A percentile compares a stretch with the other conserved stretches of the same genome.
phyloP scores from a whole-genome alignment of 2,888 invertebrate genomes.

The Nezara viridula region DNA sequence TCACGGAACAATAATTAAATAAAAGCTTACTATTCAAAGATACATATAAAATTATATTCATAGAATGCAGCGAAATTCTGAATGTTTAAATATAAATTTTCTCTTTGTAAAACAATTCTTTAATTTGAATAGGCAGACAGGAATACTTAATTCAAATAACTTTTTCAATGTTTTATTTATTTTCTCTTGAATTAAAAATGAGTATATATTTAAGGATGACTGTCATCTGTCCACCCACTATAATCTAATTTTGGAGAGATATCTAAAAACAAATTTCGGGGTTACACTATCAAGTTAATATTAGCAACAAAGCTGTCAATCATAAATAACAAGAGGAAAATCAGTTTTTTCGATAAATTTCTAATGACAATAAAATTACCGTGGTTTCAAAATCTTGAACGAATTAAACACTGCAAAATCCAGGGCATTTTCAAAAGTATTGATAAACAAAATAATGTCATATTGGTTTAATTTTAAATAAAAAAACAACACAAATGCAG shows the following conservation, averaged over 20 bases:
- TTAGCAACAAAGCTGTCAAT: background rate
- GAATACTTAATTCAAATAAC: background rate
- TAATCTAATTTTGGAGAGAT: conserved; percentile 45
- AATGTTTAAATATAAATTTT: no score
- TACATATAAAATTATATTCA: background rate
- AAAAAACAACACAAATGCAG: background rate
- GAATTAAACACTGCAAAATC: background rate
- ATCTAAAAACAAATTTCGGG: conserved; percentile 37
- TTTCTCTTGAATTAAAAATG: background rate
- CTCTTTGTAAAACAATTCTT: background rate
- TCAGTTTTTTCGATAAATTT: background rate
- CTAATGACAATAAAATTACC: background rate
- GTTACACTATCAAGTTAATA: background rate
- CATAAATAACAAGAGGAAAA: background rate
- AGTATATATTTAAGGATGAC: background rate
- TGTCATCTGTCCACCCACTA: conserved; percentile 7
- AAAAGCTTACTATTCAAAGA: background rate
- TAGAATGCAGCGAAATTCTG: no score
- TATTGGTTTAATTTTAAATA: background rate
- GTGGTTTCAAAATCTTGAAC: background rate
- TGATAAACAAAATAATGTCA: background rate
- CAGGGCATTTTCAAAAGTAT: background rate
- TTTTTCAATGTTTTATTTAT: background rate
- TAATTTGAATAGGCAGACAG: background rate
- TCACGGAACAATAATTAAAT: background rate